Evolutionary conservation across 2,888 invertebrate species (phyloP).

Genomic region (Platerodrilus igneus): DNA sequence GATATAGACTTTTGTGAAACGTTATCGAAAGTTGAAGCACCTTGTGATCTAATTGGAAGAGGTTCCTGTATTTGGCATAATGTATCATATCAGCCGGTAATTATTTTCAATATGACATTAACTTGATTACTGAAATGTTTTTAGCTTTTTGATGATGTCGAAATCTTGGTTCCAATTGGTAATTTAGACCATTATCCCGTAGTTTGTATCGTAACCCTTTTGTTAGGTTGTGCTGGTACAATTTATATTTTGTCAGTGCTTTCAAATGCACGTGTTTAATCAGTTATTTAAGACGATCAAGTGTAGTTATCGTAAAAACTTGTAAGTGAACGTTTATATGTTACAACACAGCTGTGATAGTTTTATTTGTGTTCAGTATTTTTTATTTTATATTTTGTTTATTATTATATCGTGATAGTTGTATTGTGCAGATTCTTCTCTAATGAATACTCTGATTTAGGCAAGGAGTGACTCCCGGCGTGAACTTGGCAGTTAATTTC

Average conservation of each 20-base stretch:
- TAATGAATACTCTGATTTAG: too few species aligned
- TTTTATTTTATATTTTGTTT: too few species aligned
- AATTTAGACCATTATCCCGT: conserved; percentile 47
- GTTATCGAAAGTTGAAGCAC: conserved; percentile 39
- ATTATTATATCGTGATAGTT: too few species aligned
- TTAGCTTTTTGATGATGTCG: conserved; percentile 43
- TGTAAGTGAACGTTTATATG: too few species aligned
- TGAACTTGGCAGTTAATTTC: too few species aligned
- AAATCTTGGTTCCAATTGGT: conserved; percentile 47
- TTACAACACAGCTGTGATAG: too few species aligned
- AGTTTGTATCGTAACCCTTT: conserved; percentile 44
- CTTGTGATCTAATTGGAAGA: conserved; percentile 38
- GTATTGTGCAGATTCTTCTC: too few species aligned
- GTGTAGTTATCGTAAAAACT: too few species aligned
- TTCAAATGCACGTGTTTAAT: conserved; percentile 26
- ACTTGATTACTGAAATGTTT: conserved; percentile 30
- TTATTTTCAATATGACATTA: conserved; percentile 20
- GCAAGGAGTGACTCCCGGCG: too few species aligned
- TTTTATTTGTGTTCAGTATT: too few species aligned
- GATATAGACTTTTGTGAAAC: conserved; percentile 36
- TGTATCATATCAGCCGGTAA: conserved; percentile 47
- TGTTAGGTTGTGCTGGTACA: conserved; percentile 48
- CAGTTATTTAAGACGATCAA: too few species aligned
- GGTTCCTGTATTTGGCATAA: conserved; percentile 45
- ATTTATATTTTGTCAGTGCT: conserved; percentile 47